These are phyloP conservation scores for Ammodytes marinus DNA, from an alignment of 2,113 vertebrate genomes.

Conservation along the genomic window DNA sequence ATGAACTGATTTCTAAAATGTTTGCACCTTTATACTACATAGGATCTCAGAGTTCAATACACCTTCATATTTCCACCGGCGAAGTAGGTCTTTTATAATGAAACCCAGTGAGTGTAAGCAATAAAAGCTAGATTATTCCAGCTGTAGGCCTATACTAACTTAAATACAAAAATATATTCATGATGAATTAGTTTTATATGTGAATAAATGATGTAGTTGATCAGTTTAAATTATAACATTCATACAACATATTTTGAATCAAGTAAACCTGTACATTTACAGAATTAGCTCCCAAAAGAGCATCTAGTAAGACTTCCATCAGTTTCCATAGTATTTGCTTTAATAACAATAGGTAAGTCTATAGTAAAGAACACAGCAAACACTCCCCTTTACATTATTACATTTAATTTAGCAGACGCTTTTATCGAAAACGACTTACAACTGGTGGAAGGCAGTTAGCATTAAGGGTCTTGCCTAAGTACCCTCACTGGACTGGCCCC, in stretches of 20 bases:
- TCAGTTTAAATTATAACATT: neutral
- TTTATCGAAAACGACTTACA: no score
- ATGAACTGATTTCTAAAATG: no score
- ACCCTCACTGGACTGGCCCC: no score
- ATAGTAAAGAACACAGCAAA: slow-evolving; percentile 8
- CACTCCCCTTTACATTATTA: neutral
- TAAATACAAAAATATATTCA: neutral
- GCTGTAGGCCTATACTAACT: neutral
- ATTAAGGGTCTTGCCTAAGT: no score
- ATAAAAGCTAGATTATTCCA: neutral
- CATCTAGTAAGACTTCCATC: neutral
- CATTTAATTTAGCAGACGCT: no score
- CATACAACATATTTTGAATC: slow-evolving; percentile 4
- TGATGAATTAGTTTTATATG: neutral
- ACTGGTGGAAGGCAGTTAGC: no score
- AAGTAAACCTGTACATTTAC: neutral
- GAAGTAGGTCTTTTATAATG: neutral
- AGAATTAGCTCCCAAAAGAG: slow-evolving; percentile 13
- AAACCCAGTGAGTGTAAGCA: neutral
- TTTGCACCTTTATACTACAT: no score
- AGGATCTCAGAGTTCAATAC: no score
- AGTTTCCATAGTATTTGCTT: slow-evolving; percentile 22
- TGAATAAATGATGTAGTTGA: neutral
- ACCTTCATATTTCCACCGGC: no score
- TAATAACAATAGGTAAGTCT: slow-evolving; percentile 23